Conservation (phyloP, 1,140 invertebrate genomes). For the Apis florea region DNA sequence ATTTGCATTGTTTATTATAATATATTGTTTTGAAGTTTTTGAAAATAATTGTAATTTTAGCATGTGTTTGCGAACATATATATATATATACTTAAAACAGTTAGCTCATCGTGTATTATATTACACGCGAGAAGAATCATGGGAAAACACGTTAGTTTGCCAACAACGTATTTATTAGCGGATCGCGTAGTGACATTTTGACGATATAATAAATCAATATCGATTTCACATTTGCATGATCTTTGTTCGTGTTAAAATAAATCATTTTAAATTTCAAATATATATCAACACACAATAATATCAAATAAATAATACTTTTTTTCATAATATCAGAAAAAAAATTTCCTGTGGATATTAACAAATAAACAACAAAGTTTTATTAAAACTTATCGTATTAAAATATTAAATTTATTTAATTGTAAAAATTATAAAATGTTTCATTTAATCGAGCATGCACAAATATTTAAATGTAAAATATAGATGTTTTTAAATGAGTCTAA, state of each 20-base stretch:
- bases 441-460: neutral
- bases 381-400: neutral
- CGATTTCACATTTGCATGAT: neutral
- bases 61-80: neutral
- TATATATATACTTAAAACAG: neutral
- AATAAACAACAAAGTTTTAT: neutral
- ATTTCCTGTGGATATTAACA: too few species aligned
- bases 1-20: neutral
- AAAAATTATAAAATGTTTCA: neutral
- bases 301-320: too few species aligned
- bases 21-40: neutral
- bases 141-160: conserved; percentile 10
- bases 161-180: conserved; percentile 4
- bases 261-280: neutral
- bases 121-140: neutral
- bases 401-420: neutral
- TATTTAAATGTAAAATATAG: neutral
- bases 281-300: too few species aligned
- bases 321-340: too few species aligned
- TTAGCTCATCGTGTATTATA: neutral
- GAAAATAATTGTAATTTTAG: neutral
- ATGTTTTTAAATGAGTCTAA: neutral
- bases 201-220: neutral
- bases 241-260: neutral
- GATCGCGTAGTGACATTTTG: neutral